phyloP scores from a whole-genome alignment of 2,888 invertebrate species.

The Rhagonycha fulva region DNA sequence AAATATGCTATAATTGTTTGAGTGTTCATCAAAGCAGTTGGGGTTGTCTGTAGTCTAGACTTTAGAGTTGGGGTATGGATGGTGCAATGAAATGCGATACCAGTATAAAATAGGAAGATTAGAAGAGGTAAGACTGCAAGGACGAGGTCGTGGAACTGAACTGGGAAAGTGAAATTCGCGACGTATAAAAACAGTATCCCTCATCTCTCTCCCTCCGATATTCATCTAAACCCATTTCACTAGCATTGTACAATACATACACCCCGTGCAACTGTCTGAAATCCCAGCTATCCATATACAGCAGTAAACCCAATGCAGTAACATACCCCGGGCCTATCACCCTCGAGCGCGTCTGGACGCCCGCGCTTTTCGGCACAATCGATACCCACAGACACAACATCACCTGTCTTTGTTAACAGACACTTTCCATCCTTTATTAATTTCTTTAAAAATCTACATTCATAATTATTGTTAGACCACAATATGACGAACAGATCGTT shows the following conservation, averaged over 20 bases:
- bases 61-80: constrained; percentile 39
- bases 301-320: constrained; percentile 20
- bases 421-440: constrained; percentile 3
- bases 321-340: constrained; percentile 32
- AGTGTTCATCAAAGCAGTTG: constrained; percentile 18
- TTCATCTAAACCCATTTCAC: constrained; percentile 41
- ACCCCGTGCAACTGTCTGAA: constrained; percentile 24
- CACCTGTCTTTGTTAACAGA: constrained; percentile 16
- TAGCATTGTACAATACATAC: constrained; percentile 20
- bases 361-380: constrained; percentile 62
- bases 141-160: constrained; percentile 52
- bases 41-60: constrained; percentile 43
- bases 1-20: constrained; percentile 12
- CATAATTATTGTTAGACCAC: neutral
- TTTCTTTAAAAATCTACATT: neutral
- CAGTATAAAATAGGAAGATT: constrained; percentile 25
- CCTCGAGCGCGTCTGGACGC: constrained; percentile 54
- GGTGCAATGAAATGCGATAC: constrained; percentile 28
- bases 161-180: constrained; percentile 54
- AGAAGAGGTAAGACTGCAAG: constrained; percentile 40
- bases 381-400: constrained; percentile 61
- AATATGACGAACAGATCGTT: neutral
- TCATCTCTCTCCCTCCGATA: constrained; percentile 46
- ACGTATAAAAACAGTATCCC: constrained; percentile 48
- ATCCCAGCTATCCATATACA: constrained; percentile 29